Evolutionary conservation across 53 echinoderm and acorn worm genomes (phyloP).

Genomic region (Echinometra lucunter): DNA sequence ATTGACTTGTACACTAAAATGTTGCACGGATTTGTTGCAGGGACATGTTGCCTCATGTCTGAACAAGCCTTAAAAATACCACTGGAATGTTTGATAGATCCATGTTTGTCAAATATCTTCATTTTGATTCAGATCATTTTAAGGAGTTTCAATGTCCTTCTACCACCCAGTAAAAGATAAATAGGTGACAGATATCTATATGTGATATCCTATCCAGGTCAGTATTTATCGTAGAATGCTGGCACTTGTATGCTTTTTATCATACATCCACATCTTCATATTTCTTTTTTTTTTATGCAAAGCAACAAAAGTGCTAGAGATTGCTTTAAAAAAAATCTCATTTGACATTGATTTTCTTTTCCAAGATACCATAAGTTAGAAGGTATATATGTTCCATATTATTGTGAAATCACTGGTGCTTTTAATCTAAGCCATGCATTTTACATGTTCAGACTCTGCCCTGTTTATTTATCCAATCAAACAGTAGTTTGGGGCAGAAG

Average conservation of each 20-base stretch:
- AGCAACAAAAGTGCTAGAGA: background rate
- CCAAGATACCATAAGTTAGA: background rate
- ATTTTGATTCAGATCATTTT: too few species aligned
- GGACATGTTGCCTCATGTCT: too few species aligned
- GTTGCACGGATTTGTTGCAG: too few species aligned
- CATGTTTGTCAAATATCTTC: background rate
- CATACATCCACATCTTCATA: background rate
- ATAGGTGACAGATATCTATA: too few species aligned
- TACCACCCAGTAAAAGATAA: too few species aligned
- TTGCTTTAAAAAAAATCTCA: background rate
- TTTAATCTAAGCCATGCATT: background rate
- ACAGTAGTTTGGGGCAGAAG: background rate
- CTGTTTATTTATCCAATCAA: background rate
- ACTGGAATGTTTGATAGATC: too few species aligned
- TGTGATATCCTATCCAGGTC: too few species aligned
- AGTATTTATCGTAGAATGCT: background rate
- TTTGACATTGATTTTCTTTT: background rate
- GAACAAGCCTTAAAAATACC: too few species aligned
- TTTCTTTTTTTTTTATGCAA: background rate
- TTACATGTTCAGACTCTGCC: background rate
- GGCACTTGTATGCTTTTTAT: background rate
- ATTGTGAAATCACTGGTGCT: too few species aligned
- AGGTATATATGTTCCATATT: background rate
- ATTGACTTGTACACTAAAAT: too few species aligned
- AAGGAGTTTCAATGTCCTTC: too few species aligned